Base-by-base conservation (phyloP, 2,797 vertebrate genomes). In the Leptoclinus maculatus region DNA sequence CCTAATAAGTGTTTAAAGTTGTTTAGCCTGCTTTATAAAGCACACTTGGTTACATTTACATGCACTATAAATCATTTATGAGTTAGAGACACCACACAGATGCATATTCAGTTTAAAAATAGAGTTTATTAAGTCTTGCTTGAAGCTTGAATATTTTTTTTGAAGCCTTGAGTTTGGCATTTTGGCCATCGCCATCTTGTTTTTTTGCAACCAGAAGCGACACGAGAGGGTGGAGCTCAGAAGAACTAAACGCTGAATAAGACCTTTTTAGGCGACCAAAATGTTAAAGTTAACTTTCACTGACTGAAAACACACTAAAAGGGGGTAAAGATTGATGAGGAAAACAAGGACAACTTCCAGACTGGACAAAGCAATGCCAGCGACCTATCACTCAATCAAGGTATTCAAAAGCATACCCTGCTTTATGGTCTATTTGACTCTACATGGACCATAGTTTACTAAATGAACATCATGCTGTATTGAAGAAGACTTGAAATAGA, bases 111-210 rank as follows among this genome's bases (percentile, higher is more conserved):
- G 17, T 57, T 60, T 1, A 41, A 54, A 67, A 17, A 39, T 10
- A 10, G 11, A 49, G 23, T 71, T 81, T 71, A 76, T 62, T 67
- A 34, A 71, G 60, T 54, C 25, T 32, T 59, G 19, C 56, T 41
- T 76, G 25, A 71, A 65, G 36, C n/a, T 47, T 62, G 16, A 9
- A 71, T 34, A 49, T 60, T n/a, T n/a, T n/a, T n/a, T 49, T 9
- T 49, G 47, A 45, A 45, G 43, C 14, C 16, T 45, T 17, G 7
- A 47, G 19, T n/a, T 49, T 21, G 16, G 5, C 41, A 45, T 45
- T 17, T 45, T 45, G 41, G 16, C 41, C 41, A 16, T 45, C 6
- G 41, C 16, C 41, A 45, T 45, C 41, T 43, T 43, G 13, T 14
- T 45, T 16, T 45, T 17, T 45, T 45, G 41, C 41, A 45, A 17